phyloP scores from a whole-genome alignment of 2,888 invertebrate genomes.

The Myathropa florea region DNA sequence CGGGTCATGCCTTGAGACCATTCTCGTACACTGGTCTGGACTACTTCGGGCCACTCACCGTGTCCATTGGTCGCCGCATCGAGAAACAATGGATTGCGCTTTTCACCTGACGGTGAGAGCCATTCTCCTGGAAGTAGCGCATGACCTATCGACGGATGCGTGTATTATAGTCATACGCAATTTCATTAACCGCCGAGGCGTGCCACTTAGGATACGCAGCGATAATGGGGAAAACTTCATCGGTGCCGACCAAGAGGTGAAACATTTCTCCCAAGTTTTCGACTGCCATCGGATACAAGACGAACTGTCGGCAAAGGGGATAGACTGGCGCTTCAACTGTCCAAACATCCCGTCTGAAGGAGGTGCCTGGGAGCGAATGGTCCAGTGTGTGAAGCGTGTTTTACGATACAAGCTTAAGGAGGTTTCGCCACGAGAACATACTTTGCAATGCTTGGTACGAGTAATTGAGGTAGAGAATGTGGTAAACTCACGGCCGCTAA shows the following conservation, averaged over 20 bases:
- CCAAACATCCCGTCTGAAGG: conserved; percentile 52
- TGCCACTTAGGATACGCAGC: conserved; percentile 23
- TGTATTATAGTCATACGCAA: conserved; percentile 52
- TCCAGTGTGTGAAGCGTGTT: conserved; percentile 61
- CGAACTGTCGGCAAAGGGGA: conserved; percentile 34
- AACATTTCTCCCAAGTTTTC: conserved; percentile 18
- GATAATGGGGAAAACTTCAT: conserved; percentile 54
- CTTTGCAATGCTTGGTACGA: conserved; percentile 1
- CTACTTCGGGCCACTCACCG: conserved; percentile 51
- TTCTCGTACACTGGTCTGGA: conserved; percentile 64
- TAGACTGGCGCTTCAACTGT: conserved; percentile 49
- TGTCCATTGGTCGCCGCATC: conserved; percentile 63
- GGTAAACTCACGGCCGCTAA: conserved; percentile 27
- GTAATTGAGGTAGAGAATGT: conserved; percentile 26
- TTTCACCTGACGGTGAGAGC: conserved; percentile 43
- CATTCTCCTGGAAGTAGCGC: conserved; percentile 22
- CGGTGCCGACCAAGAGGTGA: conserved; percentile 38
- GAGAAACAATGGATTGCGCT: conserved; percentile 68
- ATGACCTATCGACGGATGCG: conserved; percentile 52
- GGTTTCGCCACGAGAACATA: conserved; percentile 60
- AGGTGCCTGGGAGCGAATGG: conserved; percentile 71
- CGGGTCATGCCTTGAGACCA: conserved; percentile 57
- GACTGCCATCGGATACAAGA: conserved; percentile 27
- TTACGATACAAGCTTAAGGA: conserved; percentile 59
- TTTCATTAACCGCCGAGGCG: conserved; percentile 46